Percentiles rank a stretch among this genome's conserved stretches.
Evolutionary conservation across 2,797 vertebrate species (phyloP).

Genomic region (Hemitrygon akajei): DNA sequence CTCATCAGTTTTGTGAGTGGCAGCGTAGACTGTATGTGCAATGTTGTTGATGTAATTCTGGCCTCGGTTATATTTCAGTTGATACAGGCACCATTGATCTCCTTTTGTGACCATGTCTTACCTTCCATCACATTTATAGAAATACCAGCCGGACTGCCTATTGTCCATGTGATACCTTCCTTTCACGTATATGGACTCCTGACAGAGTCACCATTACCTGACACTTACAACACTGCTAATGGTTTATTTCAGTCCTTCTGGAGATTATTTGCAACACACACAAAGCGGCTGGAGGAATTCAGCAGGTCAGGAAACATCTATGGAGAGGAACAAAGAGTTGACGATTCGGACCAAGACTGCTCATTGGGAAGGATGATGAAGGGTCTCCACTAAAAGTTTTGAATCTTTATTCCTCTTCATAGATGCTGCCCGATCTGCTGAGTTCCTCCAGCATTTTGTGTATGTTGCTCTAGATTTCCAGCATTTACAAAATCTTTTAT

Average conservation of each 20-base stretch:
- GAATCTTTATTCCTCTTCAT: too few relatives aligned
- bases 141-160: not conserved
- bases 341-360: too few relatives aligned
- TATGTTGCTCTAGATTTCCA: too few relatives aligned
- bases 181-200: not conserved
- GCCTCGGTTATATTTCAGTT: not conserved
- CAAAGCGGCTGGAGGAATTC: too few relatives aligned
- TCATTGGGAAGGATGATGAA: too few relatives aligned
- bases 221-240: not conserved
- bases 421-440: too few relatives aligned
- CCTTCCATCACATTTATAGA: not conserved
- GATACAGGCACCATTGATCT: not conserved
- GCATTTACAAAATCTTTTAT: too few relatives aligned
- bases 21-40: too few relatives aligned
- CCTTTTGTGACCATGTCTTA: not conserved
- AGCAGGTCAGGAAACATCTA: too few relatives aligned
- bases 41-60: not conserved
- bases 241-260: not conserved
- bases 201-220: not conserved
- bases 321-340: too few relatives aligned
- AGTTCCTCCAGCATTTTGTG: too few relatives aligned
- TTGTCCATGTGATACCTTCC: not conserved
- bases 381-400: too few relatives aligned
- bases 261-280: not conserved
- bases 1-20: not conserved